phyloP scores from a whole-genome alignment of 2,113 vertebrate species.

The Aplodontia rufa region DNA sequence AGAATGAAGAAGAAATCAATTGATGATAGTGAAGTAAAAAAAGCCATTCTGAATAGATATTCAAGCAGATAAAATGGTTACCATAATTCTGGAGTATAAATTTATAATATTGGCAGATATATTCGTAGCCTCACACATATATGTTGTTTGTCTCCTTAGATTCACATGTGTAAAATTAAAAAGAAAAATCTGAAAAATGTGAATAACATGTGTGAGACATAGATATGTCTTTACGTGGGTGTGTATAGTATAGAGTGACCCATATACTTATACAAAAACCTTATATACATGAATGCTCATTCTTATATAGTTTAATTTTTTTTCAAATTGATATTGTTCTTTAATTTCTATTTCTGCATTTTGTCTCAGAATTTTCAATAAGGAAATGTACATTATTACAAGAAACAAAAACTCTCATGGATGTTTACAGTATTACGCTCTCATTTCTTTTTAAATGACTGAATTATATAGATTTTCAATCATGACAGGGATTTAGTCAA shows the following conservation, averaged over 20 bases:
- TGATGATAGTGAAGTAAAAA: background rate
- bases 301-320: background rate
- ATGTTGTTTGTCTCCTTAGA: background rate
- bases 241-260: background rate
- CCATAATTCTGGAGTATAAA: background rate
- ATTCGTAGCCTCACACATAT: background rate
- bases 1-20: background rate
- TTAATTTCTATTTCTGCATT: background rate
- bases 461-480: slow-evolving; percentile 21
- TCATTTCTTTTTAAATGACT: background rate
- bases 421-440: background rate
- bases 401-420: background rate
- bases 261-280: background rate
- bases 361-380: background rate
- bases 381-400: background rate
- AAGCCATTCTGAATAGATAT: background rate
- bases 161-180: background rate
- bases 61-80: background rate
- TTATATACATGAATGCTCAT: background rate
- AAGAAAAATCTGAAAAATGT: background rate
- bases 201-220: background rate
- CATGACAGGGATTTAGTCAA: background rate
- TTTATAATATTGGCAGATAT: background rate
- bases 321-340: background rate
- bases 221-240: background rate